Conservation (phyloP, 1,140 invertebrate genomes). For the Formica selysi region DNA sequence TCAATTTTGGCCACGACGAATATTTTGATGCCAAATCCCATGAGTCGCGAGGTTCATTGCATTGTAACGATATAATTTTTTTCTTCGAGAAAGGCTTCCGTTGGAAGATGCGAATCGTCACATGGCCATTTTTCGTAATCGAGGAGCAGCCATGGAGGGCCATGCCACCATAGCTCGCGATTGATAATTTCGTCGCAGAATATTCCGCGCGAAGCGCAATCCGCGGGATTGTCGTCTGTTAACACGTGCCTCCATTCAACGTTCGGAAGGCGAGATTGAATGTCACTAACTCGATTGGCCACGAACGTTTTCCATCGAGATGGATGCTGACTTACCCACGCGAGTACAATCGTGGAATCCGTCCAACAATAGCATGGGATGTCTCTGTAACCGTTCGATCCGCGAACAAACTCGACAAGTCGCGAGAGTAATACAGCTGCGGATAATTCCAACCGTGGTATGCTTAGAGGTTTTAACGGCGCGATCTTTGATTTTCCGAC, state of each 20-base stretch:
- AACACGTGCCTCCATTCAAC: background rate
- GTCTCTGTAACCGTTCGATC: too few relatives aligned
- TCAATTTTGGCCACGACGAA: background rate
- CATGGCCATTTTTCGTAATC: background rate
- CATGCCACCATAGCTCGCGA: background rate
- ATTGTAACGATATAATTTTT: background rate
- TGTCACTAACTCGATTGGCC: background rate
- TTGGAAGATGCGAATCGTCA: background rate
- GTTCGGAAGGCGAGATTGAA: background rate
- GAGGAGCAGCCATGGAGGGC: background rate
- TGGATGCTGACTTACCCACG: background rate
- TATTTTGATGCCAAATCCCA: background rate
- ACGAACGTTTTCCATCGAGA: constrained; percentile 10
- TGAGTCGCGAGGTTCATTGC: background rate
- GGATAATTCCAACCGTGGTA: background rate
- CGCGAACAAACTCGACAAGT: background rate
- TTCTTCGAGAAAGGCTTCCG: background rate
- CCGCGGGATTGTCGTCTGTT: background rate
- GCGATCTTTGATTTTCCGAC: background rate
- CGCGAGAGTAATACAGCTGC: too few relatives aligned
- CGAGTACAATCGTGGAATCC: background rate
- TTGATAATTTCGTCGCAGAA: background rate
- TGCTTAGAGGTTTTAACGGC: background rate
- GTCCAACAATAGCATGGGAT: background rate
- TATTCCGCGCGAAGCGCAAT: background rate